Evolutionary conservation across 2,113 vertebrate genomes (phyloP).

Genomic region (Pterophyllum scalare): DNA sequence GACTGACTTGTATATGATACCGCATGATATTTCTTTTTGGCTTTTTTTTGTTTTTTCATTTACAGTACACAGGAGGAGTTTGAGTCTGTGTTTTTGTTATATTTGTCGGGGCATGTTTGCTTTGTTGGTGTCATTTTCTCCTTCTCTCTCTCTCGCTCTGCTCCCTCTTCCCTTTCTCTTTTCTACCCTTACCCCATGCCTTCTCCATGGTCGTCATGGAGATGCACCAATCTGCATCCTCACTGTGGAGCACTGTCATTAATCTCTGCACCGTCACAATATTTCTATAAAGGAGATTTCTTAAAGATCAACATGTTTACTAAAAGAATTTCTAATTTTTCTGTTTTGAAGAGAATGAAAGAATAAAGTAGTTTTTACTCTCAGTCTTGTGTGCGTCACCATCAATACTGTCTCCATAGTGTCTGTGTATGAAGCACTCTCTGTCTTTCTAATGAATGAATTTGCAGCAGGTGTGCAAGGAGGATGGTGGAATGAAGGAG

Average conservation of each 20-base stretch:
- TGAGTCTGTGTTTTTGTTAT: constrained; percentile 57
- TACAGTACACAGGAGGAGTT: constrained; percentile 31
- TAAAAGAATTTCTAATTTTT: constrained; percentile 78
- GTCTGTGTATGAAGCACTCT: constrained; percentile 10
- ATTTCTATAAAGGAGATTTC: constrained; percentile 76
- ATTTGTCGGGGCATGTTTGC: constrained; percentile 74
- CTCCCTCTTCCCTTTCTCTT: neutral
- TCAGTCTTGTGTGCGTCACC: constrained; percentile 18
- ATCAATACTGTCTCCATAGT: neutral
- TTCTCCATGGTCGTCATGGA: constrained; percentile 70
- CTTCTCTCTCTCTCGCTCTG: constrained; percentile 21
- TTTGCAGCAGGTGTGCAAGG: constrained; percentile 60
- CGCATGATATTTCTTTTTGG: constrained; percentile 58
- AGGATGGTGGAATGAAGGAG: constrained; percentile 37
- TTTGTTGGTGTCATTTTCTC: constrained; percentile 68
- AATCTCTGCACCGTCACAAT: constrained; percentile 75
- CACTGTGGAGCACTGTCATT: constrained; percentile 71
- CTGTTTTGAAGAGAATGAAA: constrained; percentile 78
- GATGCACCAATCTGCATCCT: constrained; percentile 66
- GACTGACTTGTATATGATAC: constrained; percentile 62
- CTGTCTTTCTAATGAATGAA: constrained; percentile 44
- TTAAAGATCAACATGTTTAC: constrained; percentile 78
- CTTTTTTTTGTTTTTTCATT: constrained; percentile 39
- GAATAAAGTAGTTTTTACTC: constrained; percentile 84
- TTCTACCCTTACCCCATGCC: constrained; percentile 3